A percentile compares a stretch with the other conserved stretches of the same genome.
Evolutionary conservation across 2,797 vertebrate genomes (phyloP).

Genomic region (Enteromius thamalakanensis): DNA sequence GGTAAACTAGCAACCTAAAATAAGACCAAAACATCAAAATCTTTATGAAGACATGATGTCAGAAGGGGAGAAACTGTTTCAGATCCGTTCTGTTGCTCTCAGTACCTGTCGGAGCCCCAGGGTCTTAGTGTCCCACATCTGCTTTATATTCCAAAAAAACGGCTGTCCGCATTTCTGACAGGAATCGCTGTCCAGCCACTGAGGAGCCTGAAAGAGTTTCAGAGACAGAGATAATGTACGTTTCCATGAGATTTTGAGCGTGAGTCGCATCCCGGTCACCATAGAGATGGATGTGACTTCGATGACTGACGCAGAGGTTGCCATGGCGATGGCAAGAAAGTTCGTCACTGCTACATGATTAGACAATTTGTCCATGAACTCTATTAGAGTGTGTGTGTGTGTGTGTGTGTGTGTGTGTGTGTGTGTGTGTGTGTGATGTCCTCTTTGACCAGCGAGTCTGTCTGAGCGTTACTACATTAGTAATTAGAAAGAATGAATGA

Average conservation of each 20-base stretch:
- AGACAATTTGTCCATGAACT: background rate
- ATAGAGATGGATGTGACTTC: constrained; percentile 20
- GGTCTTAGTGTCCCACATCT: constrained; percentile 94
- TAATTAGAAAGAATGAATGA: background rate
- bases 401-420: constrained; percentile 81
- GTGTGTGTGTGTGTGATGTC: constrained; percentile 72
- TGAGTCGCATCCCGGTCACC: background rate
- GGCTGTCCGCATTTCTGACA: constrained; percentile 89
- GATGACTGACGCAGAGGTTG: constrained; percentile 23
- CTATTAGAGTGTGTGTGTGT: constrained; percentile 74
- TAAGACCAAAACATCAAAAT: background rate
- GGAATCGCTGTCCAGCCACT: constrained; percentile 87
- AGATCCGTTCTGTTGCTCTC: background rate
- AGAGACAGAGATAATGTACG: background rate
- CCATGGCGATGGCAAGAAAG: background rate
- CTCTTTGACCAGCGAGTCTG: constrained; percentile 70
- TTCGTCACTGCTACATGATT: background rate
- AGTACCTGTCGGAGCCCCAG: constrained; percentile 91
- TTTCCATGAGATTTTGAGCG: background rate
- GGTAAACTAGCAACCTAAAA: no score
- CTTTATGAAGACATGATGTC: background rate
- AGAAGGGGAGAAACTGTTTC: background rate
- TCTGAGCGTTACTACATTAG: background rate
- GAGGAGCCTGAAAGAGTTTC: constrained; percentile 79
- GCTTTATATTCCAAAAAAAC: constrained; percentile 92